Conservation (phyloP, 2,113 vertebrate species). For the Strix aluco region DNA sequence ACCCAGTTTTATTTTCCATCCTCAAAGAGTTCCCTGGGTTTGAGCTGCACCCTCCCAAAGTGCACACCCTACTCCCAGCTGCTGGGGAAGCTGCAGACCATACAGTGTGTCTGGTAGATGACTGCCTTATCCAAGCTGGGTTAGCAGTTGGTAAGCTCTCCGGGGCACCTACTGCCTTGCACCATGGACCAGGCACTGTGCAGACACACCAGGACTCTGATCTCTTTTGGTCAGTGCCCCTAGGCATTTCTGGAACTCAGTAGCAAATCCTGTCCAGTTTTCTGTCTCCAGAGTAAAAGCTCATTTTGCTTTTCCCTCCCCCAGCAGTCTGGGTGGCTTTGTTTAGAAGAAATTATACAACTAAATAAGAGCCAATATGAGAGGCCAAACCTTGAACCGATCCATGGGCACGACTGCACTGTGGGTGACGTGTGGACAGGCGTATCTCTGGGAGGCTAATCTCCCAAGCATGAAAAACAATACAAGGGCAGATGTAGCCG, state of each 20-base stretch:
- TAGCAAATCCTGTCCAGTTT: background rate
- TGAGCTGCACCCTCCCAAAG: background rate
- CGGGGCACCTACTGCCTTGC: accelerated
- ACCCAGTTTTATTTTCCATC: background rate
- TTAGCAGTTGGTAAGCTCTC: background rate
- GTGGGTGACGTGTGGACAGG: background rate
- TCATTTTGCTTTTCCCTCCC: background rate
- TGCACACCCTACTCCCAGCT: background rate
- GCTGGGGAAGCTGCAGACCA: background rate
- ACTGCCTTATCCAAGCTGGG: background rate
- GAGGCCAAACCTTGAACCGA: background rate
- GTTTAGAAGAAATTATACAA: background rate
- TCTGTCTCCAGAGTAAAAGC: background rate
- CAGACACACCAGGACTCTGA: background rate
- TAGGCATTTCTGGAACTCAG: background rate
- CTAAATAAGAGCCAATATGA: background rate
- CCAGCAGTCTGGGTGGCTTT: background rate
- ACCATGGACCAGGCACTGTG: accelerated
- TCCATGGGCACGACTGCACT: background rate
- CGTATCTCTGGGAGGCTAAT: background rate
- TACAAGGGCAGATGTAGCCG: background rate
- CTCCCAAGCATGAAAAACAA: background rate
- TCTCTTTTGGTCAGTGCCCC: background rate
- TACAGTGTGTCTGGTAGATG: background rate
- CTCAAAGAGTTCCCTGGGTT: background rate